These are phyloP conservation scores for Ceratina australensis DNA, from an alignment of 1,140 invertebrate genomes.

Conservation along the genomic window DNA sequence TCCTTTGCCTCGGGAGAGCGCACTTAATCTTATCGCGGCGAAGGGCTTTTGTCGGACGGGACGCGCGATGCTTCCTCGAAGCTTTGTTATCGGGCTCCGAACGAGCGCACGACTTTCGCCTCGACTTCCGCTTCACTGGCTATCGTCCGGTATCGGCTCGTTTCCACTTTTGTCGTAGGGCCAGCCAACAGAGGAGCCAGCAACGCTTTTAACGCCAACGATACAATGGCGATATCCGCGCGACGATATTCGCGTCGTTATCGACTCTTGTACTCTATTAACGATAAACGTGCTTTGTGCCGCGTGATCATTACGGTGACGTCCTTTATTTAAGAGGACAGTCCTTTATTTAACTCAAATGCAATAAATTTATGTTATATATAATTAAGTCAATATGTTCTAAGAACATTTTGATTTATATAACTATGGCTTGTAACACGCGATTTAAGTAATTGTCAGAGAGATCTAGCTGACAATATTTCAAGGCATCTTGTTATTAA, in stretches of 20 bases:
- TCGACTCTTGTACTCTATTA: slow-evolving; percentile 35
- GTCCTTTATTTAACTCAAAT: too few species aligned
- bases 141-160: slow-evolving; percentile 52
- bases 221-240: slow-evolving; percentile 38
- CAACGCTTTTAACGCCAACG: slow-evolving; percentile 37
- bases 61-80: slow-evolving; percentile 58
- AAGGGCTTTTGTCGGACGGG: slow-evolving; percentile 55
- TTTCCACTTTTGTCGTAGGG: slow-evolving; percentile 61
- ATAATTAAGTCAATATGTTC: too few species aligned
- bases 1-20: slow-evolving; percentile 51
- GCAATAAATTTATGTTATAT: too few species aligned
- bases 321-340: too few species aligned
- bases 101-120: slow-evolving; percentile 41
- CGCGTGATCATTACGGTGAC: not conserved
- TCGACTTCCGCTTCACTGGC: slow-evolving; percentile 44
- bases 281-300: slow-evolving; percentile 12
- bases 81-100: slow-evolving; percentile 57
- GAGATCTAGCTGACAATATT: too few species aligned
- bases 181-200: slow-evolving; percentile 1
- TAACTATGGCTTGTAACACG: not conserved
- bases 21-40: slow-evolving; percentile 69
- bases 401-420: too few species aligned
- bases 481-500: too few species aligned
- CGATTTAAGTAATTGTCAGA: not conserved
- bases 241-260: slow-evolving; percentile 47